Percentiles rank a stretch among this genome's conserved stretches.
Evolutionary conservation across 1,140 invertebrate species (phyloP).

Genomic region (Heliothis subflexa): DNA sequence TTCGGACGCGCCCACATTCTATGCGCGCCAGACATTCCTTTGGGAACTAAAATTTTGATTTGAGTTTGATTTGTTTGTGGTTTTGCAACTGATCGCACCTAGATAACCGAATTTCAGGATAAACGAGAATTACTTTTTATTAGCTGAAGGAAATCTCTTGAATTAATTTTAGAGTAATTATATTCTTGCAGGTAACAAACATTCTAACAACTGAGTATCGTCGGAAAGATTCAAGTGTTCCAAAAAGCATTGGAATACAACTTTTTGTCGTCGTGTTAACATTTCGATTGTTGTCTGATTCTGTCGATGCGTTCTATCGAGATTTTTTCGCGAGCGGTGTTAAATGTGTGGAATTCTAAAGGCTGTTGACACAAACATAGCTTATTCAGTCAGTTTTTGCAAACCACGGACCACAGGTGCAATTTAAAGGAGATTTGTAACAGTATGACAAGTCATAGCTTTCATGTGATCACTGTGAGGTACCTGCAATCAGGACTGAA

Average conservation of each 20-base stretch:
- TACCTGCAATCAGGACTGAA: background rate
- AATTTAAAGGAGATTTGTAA: slow-evolving; percentile 6
- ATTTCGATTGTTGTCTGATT: slow-evolving; percentile 78
- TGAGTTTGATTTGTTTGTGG: background rate
- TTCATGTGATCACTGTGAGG: background rate
- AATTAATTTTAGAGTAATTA: background rate
- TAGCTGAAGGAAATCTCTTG: background rate
- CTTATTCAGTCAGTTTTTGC: slow-evolving; percentile 38
- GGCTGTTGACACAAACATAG: slow-evolving; percentile 59
- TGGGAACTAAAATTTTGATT: slow-evolving; percentile 33
- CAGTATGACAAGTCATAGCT: background rate
- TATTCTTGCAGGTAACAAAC: background rate
- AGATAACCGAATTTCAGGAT: background rate
- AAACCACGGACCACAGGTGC: slow-evolving; percentile 21
- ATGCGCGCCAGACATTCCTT: slow-evolving; percentile 51
- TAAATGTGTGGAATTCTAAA: slow-evolving; percentile 67
- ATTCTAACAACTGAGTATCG: slow-evolving; percentile 14
- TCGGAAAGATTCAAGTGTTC: slow-evolving; percentile 28
- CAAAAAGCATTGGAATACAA: slow-evolving; percentile 45
- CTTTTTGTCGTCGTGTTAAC: slow-evolving; percentile 73
- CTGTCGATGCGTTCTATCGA: slow-evolving; percentile 61
- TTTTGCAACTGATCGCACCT: background rate
- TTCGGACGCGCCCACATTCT: slow-evolving; percentile 64
- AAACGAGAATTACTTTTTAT: background rate
- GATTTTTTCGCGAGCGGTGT: slow-evolving; percentile 67